Evolutionary conservation across 37 sponge, comb jelly and placozoan genomes (phyloP).

Genomic region (Eunapius fragilis): DNA sequence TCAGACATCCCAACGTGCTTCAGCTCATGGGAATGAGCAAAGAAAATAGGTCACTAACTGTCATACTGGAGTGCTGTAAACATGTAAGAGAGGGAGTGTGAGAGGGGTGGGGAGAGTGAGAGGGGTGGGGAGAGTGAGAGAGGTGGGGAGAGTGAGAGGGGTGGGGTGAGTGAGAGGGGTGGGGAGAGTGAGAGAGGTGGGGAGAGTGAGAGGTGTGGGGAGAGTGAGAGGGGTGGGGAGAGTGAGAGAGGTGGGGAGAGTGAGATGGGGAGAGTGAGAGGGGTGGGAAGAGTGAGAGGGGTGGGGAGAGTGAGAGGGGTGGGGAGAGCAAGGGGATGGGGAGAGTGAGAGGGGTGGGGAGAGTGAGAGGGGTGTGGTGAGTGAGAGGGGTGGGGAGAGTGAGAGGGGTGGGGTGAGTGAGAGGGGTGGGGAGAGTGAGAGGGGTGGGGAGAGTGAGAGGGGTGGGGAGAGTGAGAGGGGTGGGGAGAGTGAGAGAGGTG

Average conservation of each 20-base stretch:
- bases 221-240: background rate
- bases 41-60: conserved; percentile 22
- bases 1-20: conserved; percentile 67
- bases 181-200: conserved; percentile 13
- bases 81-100: background rate
- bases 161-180: conserved; percentile 37
- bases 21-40: conserved; percentile 57
- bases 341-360: background rate
- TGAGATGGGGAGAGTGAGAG: conserved; percentile 3
- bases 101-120: background rate
- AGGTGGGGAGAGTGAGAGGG: background rate
- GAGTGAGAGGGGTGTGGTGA: background rate
- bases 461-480: background rate
- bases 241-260: background rate
- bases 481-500: background rate
- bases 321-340: too few species aligned
- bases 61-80: conserved; percentile 65
- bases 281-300: too few species aligned
- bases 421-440: background rate
- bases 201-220: too few species aligned
- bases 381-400: background rate
- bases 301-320: background rate
- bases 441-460: too few species aligned
- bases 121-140: background rate
- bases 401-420: conserved; percentile 53